Conservation (phyloP, 1,140 invertebrate species). For the Hetaerina americana region DNA sequence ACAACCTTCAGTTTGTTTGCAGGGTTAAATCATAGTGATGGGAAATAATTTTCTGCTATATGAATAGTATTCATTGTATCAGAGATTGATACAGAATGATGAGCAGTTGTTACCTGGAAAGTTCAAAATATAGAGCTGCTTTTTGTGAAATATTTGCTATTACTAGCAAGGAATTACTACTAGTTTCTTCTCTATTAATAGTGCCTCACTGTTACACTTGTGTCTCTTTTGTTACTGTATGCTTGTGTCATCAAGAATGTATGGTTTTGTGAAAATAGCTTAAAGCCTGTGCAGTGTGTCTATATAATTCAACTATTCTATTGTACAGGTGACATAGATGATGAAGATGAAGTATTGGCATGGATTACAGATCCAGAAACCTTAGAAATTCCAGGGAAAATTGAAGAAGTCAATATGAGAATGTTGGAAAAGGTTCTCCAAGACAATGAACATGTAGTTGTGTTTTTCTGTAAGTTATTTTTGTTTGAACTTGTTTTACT, state of each 20-base stretch:
- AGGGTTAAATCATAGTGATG: too few relatives aligned
- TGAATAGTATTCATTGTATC: too few relatives aligned
- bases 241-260: neutral
- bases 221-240: neutral
- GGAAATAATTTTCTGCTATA: too few relatives aligned
- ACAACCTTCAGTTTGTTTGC: too few relatives aligned
- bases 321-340: slow-evolving; percentile 61
- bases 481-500: neutral
- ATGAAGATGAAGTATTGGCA: slow-evolving; percentile 78
- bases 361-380: slow-evolving; percentile 89
- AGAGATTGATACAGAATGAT: too few relatives aligned
- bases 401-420: slow-evolving; percentile 82
- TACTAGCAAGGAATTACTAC: too few relatives aligned
- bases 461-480: slow-evolving; percentile 75
- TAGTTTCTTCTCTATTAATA: too few relatives aligned
- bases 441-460: slow-evolving; percentile 78
- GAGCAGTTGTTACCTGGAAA: too few relatives aligned
- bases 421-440: slow-evolving; percentile 85
- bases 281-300: neutral
- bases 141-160: too few relatives aligned
- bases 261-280: neutral
- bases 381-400: slow-evolving; percentile 79
- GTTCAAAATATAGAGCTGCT: too few relatives aligned
- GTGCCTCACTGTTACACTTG: neutral
- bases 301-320: neutral